A percentile compares a stretch with the other conserved stretches of the same genome.
Evolutionary conservation across 92 coral and sea anemone species (phyloP).

Genomic region (Phenganax stokvisi): DNA sequence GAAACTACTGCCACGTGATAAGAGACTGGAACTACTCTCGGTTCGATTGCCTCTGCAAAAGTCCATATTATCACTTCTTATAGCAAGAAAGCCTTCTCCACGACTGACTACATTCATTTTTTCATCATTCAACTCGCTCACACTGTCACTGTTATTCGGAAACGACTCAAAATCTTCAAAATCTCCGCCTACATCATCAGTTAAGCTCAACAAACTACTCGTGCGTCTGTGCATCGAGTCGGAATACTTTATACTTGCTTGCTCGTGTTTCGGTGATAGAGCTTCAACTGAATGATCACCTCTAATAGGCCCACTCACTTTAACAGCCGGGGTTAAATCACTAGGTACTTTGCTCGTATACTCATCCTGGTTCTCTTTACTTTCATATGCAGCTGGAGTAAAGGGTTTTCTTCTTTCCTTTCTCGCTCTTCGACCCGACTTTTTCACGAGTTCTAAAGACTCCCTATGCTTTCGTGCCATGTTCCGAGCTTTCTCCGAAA

Average conservation of each 20-base stretch:
- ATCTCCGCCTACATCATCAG: constrained; percentile 18
- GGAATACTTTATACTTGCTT: background rate
- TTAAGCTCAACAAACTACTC: constrained; percentile 28
- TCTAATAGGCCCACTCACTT: background rate
- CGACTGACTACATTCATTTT: background rate
- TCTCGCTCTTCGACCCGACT: background rate
- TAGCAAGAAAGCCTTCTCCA: constrained; percentile 10
- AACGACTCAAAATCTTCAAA: constrained; percentile 3
- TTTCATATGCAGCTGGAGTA: background rate
- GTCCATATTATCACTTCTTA: background rate
- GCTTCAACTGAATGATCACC: constrained; percentile 2
- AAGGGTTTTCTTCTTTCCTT: constrained; percentile 5
- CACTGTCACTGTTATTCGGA: constrained; percentile 11
- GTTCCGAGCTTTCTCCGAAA: constrained; percentile 6
- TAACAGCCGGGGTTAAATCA: background rate
- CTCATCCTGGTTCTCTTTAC: background rate
- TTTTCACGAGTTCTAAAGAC: constrained; percentile 11
- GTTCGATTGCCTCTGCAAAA: background rate
- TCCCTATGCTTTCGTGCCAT: constrained; percentile 1
- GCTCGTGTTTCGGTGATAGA: background rate
- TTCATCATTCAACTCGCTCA: constrained; percentile 2
- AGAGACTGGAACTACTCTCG: constrained; percentile 25
- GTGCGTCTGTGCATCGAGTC: constrained; percentile 1
- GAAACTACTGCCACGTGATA: constrained; percentile 59
- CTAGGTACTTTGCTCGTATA: background rate